Evolutionary conservation across 2,797 vertebrate species (phyloP).

Genomic region (Pseudochirops cupreus): DNA sequence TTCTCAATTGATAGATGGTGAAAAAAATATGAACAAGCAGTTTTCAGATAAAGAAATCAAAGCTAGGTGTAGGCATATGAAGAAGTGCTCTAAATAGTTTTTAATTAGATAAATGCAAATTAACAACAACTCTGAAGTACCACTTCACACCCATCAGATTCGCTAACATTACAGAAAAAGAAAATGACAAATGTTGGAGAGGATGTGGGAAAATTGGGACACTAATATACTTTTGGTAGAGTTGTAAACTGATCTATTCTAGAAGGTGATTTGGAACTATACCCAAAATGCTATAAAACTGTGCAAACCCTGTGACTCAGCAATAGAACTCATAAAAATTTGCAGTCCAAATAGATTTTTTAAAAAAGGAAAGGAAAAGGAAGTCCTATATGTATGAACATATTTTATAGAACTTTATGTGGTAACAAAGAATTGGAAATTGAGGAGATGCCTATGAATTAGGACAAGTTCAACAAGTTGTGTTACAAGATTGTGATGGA

Average conservation of each 20-base stretch:
- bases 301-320: too few species aligned
- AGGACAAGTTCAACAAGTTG: too few species aligned
- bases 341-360: too few species aligned
- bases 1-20: neutral
- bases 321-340: too few species aligned
- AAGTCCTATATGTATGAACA: too few species aligned
- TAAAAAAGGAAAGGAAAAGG: too few species aligned
- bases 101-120: neutral
- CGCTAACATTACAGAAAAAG: neutral
- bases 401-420: too few species aligned
- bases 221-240: neutral
- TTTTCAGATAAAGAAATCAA: neutral
- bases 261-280: neutral
- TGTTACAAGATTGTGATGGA: too few species aligned
- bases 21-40: neutral
- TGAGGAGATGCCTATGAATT: too few species aligned
- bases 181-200: neutral
- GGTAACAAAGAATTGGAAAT: too few species aligned
- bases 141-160: neutral
- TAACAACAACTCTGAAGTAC: neutral
- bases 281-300: neutral
- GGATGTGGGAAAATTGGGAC: neutral
- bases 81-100: neutral
- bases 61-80: neutral
- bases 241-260: neutral